Evolutionary conservation across 2,888 invertebrate genomes (phyloP).

Genomic region (Leptarthrus brevirostris): DNA sequence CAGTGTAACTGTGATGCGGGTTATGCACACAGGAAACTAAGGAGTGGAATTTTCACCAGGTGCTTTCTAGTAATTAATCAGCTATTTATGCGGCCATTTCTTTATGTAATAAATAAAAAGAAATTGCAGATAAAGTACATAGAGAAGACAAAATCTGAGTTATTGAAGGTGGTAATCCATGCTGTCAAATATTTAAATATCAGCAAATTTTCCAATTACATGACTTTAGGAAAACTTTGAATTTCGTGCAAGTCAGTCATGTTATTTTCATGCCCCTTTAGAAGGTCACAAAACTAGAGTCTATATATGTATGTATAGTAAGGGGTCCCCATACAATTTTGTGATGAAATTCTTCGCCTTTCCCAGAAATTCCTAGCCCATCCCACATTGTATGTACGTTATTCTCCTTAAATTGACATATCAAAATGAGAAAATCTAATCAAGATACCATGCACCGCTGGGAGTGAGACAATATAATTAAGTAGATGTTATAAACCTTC

Average conservation of each 20-base stretch:
- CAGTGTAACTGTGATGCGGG: too few species aligned
- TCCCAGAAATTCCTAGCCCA: conserved; percentile 3
- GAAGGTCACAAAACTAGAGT: not conserved
- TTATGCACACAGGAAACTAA: too few species aligned
- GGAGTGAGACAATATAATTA: conserved; percentile 9
- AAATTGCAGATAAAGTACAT: too few species aligned
- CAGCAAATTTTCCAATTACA: not conserved
- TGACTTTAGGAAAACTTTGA: not conserved
- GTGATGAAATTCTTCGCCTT: not conserved
- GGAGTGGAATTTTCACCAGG: too few species aligned
- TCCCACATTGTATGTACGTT: conserved; percentile 4
- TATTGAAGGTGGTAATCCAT: not conserved
- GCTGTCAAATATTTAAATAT: not conserved
- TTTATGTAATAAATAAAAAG: too few species aligned
- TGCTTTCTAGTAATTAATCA: too few species aligned
- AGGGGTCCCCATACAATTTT: too few species aligned
- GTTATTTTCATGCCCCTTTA: not conserved
- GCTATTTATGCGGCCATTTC: too few species aligned
- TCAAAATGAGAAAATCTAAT: conserved; percentile 4
- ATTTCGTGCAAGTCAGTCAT: conserved; percentile 3
- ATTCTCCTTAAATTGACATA: not conserved
- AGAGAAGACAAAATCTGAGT: too few species aligned
- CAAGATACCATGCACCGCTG: not conserved
- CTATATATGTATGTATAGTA: not conserved
- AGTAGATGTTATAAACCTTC: not conserved